These are phyloP conservation scores for Idris sp. DNA, from an alignment of 1,140 invertebrate genomes.

Conservation along the genomic window DNA sequence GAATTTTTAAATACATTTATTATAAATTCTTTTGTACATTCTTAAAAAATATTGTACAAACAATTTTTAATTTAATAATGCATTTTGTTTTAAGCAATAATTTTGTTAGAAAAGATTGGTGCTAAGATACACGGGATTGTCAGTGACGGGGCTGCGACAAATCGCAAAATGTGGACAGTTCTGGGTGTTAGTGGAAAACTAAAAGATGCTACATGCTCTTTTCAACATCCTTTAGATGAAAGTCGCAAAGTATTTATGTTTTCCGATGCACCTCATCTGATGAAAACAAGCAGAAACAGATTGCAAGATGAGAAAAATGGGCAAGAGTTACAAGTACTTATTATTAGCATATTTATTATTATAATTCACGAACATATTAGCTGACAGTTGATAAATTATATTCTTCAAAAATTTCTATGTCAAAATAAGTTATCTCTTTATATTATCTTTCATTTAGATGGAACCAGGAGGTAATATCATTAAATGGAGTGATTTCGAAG, in stretches of 20 bases:
- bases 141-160: constrained; percentile 37
- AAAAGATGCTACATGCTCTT: not conserved
- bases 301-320: not conserved
- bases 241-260: not conserved
- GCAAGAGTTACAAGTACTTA: not conserved
- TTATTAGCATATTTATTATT: not conserved
- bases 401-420: too few species aligned
- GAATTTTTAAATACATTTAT: too few species aligned
- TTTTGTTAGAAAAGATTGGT: constrained; percentile 28
- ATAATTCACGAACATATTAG: too few species aligned
- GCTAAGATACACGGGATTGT: constrained; percentile 41
- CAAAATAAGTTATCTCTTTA: too few species aligned
- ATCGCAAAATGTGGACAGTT: constrained; percentile 40
- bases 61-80: too few species aligned
- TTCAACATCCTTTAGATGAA: not conserved
- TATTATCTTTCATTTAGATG: constrained; percentile 1
- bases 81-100: too few species aligned
- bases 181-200: constrained; percentile 1
- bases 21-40: too few species aligned
- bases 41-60: too few species aligned
- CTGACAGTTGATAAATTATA: too few species aligned
- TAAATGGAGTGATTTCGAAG: constrained; percentile 3
- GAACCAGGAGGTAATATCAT: not conserved
- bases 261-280: constrained; percentile 1
- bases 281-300: constrained; percentile 3